Conservation (phyloP, 2,888 invertebrate genomes). For the Maniola hyperantus region DNA sequence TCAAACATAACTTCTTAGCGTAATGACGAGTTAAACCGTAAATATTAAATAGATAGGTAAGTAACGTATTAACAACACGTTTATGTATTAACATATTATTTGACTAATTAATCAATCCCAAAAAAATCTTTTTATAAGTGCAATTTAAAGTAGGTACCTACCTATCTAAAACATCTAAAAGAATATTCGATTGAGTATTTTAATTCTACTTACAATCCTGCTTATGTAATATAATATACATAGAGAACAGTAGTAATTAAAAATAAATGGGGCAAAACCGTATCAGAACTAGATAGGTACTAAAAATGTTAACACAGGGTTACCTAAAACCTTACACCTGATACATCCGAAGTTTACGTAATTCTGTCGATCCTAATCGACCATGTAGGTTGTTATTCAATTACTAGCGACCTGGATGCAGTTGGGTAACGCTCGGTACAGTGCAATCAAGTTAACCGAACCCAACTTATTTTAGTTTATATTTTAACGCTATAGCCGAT, state of each 20-base stretch:
- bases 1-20: neutral
- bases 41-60: no score
- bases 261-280: conserved; percentile 1
- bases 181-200: neutral
- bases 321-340: conserved; percentile 34
- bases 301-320: conserved; percentile 15
- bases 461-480: conserved; percentile 33
- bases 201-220: neutral
- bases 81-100: no score
- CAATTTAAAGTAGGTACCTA: no score
- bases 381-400: conserved; percentile 42
- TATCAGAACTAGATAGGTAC: neutral
- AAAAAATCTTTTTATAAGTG: no score
- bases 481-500: conserved; percentile 28
- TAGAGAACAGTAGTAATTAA: neutral
- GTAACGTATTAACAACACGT: no score
- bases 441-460: conserved; percentile 34
- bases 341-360: conserved; percentile 35
- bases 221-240: neutral
- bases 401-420: conserved; percentile 42
- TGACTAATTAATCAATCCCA: no score
- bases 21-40: neutral
- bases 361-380: conserved; percentile 38
- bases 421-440: conserved; percentile 41
- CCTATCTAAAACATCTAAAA: no score